Percentiles rank a stretch among this genome's conserved stretches.
Evolutionary conservation across 2,113 vertebrate genomes (phyloP).

Genomic region (Marmota flaviventris): DNA sequence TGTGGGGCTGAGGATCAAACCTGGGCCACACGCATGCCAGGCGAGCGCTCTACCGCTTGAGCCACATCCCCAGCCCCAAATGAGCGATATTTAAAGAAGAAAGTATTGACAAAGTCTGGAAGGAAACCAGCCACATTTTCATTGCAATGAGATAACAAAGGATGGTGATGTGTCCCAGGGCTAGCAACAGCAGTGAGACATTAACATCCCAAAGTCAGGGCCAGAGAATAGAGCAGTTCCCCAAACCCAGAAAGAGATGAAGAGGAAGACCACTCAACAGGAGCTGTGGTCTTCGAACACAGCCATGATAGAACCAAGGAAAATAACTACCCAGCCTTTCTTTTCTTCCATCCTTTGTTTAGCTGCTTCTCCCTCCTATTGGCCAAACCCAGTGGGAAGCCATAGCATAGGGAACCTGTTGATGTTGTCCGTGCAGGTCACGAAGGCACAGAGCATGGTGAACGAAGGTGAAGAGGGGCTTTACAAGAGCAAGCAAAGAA

Average conservation of each 20-base stretch:
- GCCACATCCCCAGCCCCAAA: no score
- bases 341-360: background rate
- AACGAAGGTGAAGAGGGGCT: background rate
- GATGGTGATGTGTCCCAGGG: no score
- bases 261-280: background rate
- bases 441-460: background rate
- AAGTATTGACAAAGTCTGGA: background rate
- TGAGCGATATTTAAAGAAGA: background rate
- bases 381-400: background rate
- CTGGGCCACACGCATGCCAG: no score
- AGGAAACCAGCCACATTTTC: background rate
- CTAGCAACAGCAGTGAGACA: background rate
- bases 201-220: background rate
- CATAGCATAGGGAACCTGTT: background rate
- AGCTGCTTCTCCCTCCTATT: background rate
- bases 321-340: background rate
- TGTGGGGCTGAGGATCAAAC: no score
- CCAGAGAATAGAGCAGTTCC: background rate
- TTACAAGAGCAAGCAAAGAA: background rate
- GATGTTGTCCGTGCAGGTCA: background rate
- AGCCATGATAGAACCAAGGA: background rate
- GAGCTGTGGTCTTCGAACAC: background rate
- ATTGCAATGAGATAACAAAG: background rate
- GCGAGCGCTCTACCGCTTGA: no score
- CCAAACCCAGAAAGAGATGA: background rate